Base-by-base conservation (phyloP, 2,113 vertebrate species). In the Leucosticte australis region DNA sequence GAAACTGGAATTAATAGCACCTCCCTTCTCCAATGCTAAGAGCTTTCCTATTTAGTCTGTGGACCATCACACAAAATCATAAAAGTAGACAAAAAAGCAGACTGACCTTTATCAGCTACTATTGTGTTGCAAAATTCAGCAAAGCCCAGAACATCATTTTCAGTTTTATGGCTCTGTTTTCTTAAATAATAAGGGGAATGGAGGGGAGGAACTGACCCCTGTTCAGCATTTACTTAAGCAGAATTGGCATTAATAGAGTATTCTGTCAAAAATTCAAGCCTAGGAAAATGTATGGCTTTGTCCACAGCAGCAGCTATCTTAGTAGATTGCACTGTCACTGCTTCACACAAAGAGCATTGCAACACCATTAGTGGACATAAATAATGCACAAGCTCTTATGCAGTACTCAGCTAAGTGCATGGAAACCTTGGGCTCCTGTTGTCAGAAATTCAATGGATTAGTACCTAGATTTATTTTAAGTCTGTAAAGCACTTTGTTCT, bases 401-500 rank as follows among this genome's bases (percentile, higher is more conserved):
- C 98, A 98, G 98, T 98, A 98, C 98, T 99, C 99, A 98, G 99
- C 99, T 99, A 99, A 99, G 98, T 99, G 99, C 98, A 98, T 98
- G 98, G 98, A 99, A 99, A 99, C 98, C 98, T 99, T 99, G 98
- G 98, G 98, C 98, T 99, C 98, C 98, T 98, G 98, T 99, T 99
- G 99, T 99, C 99, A 99, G 98, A 98, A 98, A 99, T 99, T 99
- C 98, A 98, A 98, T 99, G 99, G 99, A 99, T 99, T 99, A 99
- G 98, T 98, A 98, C 98, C 98, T 98, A 99, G 99, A 99, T 99
- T 99, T 99, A 99, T 99, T 99, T 99, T 98, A 99, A 99, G 98
- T 99, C 98, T 97, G 97, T 98, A 98, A 98, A 99, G 99, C 98
- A 98, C 98, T 98, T 96, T 98, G 98, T 99, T 99, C 98, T 98